These are phyloP conservation scores for Ornithoptera priamus DNA, from an alignment of 2,888 invertebrate genomes.

Conservation along the genomic window DNA sequence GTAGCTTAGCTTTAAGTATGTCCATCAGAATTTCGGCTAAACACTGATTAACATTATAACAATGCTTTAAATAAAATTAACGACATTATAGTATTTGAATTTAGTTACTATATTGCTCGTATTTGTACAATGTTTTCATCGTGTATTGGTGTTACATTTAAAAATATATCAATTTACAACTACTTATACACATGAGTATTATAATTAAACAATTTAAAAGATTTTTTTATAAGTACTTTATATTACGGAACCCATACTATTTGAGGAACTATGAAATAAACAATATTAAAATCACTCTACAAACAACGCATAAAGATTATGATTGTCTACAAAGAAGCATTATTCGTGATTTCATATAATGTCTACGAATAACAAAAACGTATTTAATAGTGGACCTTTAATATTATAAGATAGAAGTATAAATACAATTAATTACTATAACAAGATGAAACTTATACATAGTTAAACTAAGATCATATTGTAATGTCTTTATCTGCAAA, in stretches of 20 bases:
- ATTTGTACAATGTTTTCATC: constrained; percentile 79
- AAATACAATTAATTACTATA: constrained; percentile 28
- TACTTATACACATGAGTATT: constrained; percentile 61
- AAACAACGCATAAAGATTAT: constrained; percentile 26
- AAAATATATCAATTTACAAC: constrained; percentile 63
- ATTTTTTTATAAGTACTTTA: constrained; percentile 55
- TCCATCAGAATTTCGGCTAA: constrained; percentile 51
- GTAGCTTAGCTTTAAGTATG: constrained; percentile 38
- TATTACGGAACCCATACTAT: constrained; percentile 55
- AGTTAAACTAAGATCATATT: constrained; percentile 70
- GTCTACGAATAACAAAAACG: constrained; percentile 23
- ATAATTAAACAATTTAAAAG: constrained; percentile 53
- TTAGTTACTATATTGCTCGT: constrained; percentile 77
- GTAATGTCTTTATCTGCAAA: constrained; percentile 65
- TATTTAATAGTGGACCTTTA: constrained; percentile 28
- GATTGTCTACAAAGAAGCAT: constrained; percentile 25
- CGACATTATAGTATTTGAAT: constrained; percentile 64
- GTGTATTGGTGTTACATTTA: constrained; percentile 76
- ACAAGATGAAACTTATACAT: constrained; percentile 29
- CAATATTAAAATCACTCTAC: constrained; percentile 46
- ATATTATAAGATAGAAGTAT: constrained; percentile 28
- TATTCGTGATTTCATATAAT: constrained; percentile 21
- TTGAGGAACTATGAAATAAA: constrained; percentile 64
- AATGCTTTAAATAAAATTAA: constrained; percentile 69
- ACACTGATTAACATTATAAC: constrained; percentile 70